phyloP scores from a whole-genome alignment of 2,888 invertebrate species.

The Cephus sareptanus region DNA sequence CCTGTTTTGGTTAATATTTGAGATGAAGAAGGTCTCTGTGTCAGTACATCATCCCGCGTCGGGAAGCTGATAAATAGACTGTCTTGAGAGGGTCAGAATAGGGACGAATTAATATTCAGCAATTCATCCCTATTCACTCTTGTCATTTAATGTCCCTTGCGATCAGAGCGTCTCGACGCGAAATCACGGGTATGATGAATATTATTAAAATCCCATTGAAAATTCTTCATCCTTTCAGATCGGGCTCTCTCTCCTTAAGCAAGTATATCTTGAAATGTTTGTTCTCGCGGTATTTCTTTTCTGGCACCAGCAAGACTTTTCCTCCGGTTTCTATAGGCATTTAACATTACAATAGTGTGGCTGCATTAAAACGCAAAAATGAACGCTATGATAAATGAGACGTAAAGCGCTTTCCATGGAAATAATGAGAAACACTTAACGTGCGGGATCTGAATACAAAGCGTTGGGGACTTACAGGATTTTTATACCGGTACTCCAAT shows the following conservation, averaged over 20 bases:
- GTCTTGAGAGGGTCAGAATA: background rate
- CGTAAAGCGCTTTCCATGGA: background rate
- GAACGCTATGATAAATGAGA: slow-evolving; percentile 1
- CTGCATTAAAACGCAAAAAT: background rate
- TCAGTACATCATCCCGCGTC: background rate
- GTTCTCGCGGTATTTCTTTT: background rate
- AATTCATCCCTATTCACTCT: background rate
- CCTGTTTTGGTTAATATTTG: slow-evolving; percentile 26
- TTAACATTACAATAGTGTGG: background rate
- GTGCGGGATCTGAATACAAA: background rate
- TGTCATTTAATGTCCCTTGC: background rate
- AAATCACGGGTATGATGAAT: background rate
- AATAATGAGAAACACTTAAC: slow-evolving; percentile 1
- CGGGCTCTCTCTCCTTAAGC: background rate
- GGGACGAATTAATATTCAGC: slow-evolving; percentile 28
- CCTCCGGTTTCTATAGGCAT: background rate
- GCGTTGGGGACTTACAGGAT: background rate
- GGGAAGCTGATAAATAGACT: background rate
- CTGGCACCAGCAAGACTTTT: background rate
- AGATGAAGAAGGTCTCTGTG: background rate
- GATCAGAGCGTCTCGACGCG: background rate
- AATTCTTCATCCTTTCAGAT: background rate
- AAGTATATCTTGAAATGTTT: background rate
- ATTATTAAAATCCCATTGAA: background rate
- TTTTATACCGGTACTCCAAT: background rate